These are phyloP conservation scores for Bombylius discolor DNA, from an alignment of 2,888 invertebrate species.

Conservation along the genomic window DNA sequence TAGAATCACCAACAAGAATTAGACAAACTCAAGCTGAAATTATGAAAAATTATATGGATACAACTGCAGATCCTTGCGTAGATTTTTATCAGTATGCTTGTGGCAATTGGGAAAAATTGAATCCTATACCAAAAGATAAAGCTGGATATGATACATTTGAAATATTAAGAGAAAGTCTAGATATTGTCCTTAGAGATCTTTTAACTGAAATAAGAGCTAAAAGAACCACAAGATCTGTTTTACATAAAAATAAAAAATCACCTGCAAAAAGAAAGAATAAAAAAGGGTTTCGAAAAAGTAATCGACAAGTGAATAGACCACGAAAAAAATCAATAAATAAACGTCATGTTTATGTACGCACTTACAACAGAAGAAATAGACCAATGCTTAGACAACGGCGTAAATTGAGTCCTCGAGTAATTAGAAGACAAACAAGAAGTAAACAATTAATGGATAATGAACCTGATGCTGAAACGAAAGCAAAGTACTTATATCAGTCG, in stretches of 20 bases:
- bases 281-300: neutral
- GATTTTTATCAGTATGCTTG: constrained; percentile 79
- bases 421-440: neutral
- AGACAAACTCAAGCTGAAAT: constrained; percentile 50
- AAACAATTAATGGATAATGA: neutral
- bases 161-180: constrained; percentile 70
- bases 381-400: neutral
- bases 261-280: neutral
- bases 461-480: constrained; percentile 60
- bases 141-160: constrained; percentile 83
- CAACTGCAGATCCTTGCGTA: constrained; percentile 56
- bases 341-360: neutral
- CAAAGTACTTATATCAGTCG: constrained; percentile 70
- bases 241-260: too few species aligned
- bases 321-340: constrained; percentile 1
- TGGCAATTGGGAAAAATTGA: constrained; percentile 72
- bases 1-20: constrained; percentile 41
- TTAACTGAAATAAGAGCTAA: constrained; percentile 35
- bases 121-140: constrained; percentile 81
- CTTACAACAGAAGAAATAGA: neutral
- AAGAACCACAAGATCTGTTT: neutral
- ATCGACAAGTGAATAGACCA: neutral
- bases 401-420: neutral
- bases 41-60: constrained; percentile 68
- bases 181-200: constrained; percentile 52